Conservation (phyloP, 2,888 invertebrate species). For the Seladonia tumulorum region DNA sequence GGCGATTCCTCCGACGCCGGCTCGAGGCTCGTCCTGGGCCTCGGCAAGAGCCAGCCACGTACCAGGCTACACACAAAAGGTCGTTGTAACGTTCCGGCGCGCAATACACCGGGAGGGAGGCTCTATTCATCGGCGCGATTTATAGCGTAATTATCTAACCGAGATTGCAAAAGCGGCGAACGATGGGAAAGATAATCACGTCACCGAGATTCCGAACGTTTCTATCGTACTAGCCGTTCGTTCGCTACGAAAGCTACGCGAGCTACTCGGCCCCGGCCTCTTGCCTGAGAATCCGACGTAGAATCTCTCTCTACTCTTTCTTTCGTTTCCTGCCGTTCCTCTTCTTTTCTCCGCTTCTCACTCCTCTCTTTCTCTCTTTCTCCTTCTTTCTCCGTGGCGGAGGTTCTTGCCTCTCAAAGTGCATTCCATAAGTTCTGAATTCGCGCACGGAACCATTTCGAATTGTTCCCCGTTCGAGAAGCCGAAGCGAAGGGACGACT, state of each 20-base stretch:
- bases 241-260: slow-evolving; percentile 42
- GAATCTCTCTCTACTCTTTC: neutral
- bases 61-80: slow-evolving; percentile 46
- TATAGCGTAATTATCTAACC: slow-evolving; percentile 69
- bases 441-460: slow-evolving; percentile 62
- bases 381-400: neutral
- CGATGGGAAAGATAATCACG: slow-evolving; percentile 71
- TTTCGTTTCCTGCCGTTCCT: neutral
- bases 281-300: slow-evolving; percentile 48
- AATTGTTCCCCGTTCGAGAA: slow-evolving; percentile 56
- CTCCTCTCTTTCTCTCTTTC: neutral
- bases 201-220: slow-evolving; percentile 72
- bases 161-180: slow-evolving; percentile 66
- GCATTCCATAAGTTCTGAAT: slow-evolving; percentile 69
- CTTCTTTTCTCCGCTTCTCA: neutral
- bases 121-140: slow-evolving; percentile 69
- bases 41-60: slow-evolving; percentile 14
- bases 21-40: neutral
- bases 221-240: slow-evolving; percentile 58
- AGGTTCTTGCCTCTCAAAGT: slow-evolving; percentile 55
- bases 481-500: slow-evolving; percentile 32
- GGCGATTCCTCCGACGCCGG: slow-evolving; percentile 1
- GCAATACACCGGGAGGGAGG: slow-evolving; percentile 56
- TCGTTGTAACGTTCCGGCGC: slow-evolving; percentile 52
- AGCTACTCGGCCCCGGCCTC: neutral